Evolutionary conservation across 2,113 vertebrate species (phyloP).

Genomic region (Hemiprocne comata): DNA sequence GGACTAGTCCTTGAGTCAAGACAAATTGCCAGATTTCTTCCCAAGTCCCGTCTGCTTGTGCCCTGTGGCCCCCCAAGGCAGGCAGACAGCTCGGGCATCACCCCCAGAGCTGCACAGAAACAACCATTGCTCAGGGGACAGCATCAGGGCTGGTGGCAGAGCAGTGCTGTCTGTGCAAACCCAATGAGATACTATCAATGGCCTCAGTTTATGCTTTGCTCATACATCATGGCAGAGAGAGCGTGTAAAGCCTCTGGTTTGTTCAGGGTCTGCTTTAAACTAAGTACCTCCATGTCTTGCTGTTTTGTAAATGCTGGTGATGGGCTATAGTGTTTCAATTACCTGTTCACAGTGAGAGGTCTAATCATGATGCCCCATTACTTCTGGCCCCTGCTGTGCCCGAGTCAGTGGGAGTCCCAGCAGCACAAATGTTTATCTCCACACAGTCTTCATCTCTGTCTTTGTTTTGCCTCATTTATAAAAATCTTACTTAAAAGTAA

Average conservation of each 20-base stretch:
- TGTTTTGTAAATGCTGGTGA: constrained; percentile 4
- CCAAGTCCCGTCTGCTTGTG: not conserved
- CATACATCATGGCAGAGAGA: accelerated
- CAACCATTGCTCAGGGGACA: not conserved
- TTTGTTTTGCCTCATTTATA: constrained; percentile 61
- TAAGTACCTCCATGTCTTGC: not conserved
- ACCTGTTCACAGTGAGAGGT: constrained; percentile 24
- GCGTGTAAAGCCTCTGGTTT: not conserved
- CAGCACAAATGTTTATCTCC: constrained; percentile 48
- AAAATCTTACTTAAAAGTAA: constrained; percentile 49
- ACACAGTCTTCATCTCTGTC: not conserved
- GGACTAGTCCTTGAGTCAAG: not conserved
- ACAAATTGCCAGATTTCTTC: not conserved
- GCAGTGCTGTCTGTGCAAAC: not conserved
- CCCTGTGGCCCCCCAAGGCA: not conserved
- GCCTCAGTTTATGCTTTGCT: not conserved
- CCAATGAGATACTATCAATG: accelerated
- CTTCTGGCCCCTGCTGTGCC: constrained; percentile 39
- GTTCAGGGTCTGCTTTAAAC: not conserved
- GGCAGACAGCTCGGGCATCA: accelerated
- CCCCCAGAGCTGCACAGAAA: accelerated
- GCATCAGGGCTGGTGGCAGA: not conserved
- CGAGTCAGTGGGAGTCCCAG: constrained; percentile 39
- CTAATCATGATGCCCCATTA: constrained; percentile 31
- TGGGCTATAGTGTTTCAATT: constrained; percentile 39